Evolutionary conservation across 2,888 invertebrate species (phyloP).

Genomic region (Rotaria magnacalcarata): DNA sequence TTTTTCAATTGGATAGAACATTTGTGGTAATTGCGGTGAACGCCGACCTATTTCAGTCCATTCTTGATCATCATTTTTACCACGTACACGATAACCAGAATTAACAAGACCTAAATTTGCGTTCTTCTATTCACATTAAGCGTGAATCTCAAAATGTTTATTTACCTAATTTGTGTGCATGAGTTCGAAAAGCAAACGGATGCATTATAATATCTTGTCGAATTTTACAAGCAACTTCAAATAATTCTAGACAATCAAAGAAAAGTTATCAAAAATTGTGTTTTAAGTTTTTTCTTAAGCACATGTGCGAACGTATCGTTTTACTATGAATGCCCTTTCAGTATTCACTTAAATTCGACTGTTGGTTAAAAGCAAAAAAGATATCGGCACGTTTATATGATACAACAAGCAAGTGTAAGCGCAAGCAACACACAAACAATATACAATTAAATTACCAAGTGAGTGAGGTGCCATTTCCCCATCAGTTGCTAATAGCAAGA

Average conservation of each 20-base stretch:
- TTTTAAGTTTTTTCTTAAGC: too few species aligned
- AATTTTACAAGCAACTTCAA: conserved; percentile 44
- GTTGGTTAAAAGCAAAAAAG: background rate
- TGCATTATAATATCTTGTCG: conserved; percentile 43
- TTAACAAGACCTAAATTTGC: conserved; percentile 49
- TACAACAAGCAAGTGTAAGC: background rate
- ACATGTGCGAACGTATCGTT: background rate
- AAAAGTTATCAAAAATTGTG: background rate
- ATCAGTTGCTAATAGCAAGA: background rate
- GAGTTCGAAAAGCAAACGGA: conserved; percentile 46
- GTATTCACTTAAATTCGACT: background rate
- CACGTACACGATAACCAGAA: conserved; percentile 55
- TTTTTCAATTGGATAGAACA: conserved; percentile 56
- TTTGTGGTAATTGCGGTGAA: conserved; percentile 57
- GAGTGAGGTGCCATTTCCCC: background rate
- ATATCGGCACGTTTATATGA: background rate
- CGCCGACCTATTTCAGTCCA: conserved; percentile 58
- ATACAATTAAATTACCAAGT: background rate
- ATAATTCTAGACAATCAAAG: conserved; percentile 24
- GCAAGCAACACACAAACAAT: background rate
- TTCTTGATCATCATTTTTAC: conserved; percentile 49
- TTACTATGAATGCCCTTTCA: background rate
- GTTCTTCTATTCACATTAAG: too few species aligned
- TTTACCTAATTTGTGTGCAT: conserved; percentile 42
- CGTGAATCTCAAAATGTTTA: background rate